Conservation (phyloP, 1,140 invertebrate species). For the Paraescarpia echinospica region DNA sequence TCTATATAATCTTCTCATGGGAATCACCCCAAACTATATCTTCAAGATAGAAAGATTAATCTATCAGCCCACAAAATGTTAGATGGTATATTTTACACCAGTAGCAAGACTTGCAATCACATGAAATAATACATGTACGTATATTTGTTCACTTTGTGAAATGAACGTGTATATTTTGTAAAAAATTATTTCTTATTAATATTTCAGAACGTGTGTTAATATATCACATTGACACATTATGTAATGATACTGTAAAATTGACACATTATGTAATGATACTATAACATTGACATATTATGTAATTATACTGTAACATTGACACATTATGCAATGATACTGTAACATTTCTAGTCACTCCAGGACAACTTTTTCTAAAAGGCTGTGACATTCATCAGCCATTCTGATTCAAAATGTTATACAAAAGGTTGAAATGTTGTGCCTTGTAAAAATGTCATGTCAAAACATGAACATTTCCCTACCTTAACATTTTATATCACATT, state of each 20-base stretch:
- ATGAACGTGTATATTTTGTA: background rate
- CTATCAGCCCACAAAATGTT: background rate
- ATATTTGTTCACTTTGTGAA: background rate
- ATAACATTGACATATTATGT: too few relatives aligned
- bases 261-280: too few relatives aligned
- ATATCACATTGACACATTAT: background rate
- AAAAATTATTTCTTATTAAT: background rate
- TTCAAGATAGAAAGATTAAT: background rate
- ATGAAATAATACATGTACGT: background rate
- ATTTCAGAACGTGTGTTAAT: background rate
- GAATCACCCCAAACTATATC: background rate
- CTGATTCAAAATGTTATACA: background rate
- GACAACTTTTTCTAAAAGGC: background rate
- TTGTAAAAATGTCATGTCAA: background rate
- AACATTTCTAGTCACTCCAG: background rate
- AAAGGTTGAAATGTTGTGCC: background rate
- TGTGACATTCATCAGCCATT: background rate
- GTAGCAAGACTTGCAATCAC: background rate
- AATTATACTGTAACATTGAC: too few relatives aligned
- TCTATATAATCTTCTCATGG: background rate
- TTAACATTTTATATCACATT: too few relatives aligned
- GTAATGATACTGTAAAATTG: too few relatives aligned
- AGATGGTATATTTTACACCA: too few relatives aligned
- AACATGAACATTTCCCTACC: background rate
- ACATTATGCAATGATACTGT: too few relatives aligned